These are phyloP conservation scores for Heliconius aoede DNA, from an alignment of 2,888 invertebrate species.

Conservation along the genomic window DNA sequence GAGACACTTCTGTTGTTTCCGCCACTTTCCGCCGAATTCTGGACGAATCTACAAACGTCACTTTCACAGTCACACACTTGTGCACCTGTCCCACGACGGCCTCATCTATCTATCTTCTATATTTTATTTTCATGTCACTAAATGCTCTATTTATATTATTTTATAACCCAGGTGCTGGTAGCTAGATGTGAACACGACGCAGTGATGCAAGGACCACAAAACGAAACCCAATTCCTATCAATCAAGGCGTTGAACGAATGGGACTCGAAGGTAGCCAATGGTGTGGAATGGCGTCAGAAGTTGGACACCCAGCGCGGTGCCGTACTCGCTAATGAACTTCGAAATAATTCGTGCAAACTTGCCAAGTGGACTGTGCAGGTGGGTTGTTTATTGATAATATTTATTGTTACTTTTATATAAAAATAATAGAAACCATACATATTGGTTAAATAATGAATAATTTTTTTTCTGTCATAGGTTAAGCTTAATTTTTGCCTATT, in stretches of 20 bases:
- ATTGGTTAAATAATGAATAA: too few relatives aligned
- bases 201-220: constrained; percentile 92
- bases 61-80: too few relatives aligned
- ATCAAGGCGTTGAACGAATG: constrained; percentile 99
- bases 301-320: constrained; percentile 99
- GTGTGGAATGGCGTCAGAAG: constrained; percentile 99
- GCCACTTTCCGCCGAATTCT: neutral
- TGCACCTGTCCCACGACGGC: too few relatives aligned
- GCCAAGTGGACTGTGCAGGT: constrained; percentile 99
- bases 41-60: too few relatives aligned
- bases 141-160: neutral
- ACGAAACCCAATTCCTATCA: constrained; percentile 95
- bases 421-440: too few relatives aligned
- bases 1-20: neutral
- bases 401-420: too few relatives aligned
- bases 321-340: constrained; percentile 97
- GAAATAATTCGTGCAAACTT: constrained; percentile 99
- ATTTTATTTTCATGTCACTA: neutral
- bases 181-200: constrained; percentile 99
- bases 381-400: too few relatives aligned
- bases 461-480: too few relatives aligned
- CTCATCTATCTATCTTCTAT: too few relatives aligned
- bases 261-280: constrained; percentile 98
- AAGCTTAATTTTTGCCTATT: too few relatives aligned
- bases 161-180: constrained; percentile 87